Evolutionary conservation across 2,113 vertebrate genomes (phyloP).

Genomic region (Loxodonta africana): DNA sequence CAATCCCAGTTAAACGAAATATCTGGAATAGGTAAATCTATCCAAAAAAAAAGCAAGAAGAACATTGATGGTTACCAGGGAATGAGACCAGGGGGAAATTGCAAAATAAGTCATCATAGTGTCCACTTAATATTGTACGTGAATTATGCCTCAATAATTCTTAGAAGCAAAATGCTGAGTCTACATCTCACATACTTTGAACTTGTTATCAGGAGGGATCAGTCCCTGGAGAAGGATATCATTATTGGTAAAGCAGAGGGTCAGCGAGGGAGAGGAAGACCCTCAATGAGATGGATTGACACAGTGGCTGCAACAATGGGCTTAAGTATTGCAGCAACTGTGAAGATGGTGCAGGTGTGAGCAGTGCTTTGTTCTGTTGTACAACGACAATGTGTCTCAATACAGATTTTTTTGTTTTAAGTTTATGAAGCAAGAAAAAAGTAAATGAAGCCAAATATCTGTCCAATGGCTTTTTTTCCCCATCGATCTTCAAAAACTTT

Average conservation of each 20-base stretch:
- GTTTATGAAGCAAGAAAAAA: not conserved
- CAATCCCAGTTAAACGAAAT: not conserved
- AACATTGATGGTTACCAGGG: not conserved
- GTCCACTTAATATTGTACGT: not conserved
- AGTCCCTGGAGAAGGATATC: too few relatives aligned
- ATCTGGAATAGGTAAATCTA: not conserved
- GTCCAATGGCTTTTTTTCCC: not conserved
- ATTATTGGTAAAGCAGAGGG: too few relatives aligned
- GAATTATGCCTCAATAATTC: not conserved
- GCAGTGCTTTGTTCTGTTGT: too few relatives aligned
- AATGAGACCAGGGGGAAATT: not conserved
- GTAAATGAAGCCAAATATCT: constrained; percentile 7
- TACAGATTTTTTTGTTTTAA: not conserved
- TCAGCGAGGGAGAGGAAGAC: too few relatives aligned
- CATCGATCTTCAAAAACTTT: not conserved
- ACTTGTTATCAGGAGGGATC: too few relatives aligned
- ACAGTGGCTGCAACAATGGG: too few relatives aligned
- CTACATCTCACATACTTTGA: too few relatives aligned
- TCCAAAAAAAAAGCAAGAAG: not conserved
- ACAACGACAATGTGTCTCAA: too few relatives aligned
- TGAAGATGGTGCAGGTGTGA: too few relatives aligned
- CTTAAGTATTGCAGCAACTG: too few relatives aligned
- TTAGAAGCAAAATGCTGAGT: too few relatives aligned
- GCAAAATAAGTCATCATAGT: not conserved
- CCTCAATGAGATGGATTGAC: too few relatives aligned